phyloP scores from a whole-genome alignment of 2,113 vertebrate species.

The Manacus vitellinus region DNA sequence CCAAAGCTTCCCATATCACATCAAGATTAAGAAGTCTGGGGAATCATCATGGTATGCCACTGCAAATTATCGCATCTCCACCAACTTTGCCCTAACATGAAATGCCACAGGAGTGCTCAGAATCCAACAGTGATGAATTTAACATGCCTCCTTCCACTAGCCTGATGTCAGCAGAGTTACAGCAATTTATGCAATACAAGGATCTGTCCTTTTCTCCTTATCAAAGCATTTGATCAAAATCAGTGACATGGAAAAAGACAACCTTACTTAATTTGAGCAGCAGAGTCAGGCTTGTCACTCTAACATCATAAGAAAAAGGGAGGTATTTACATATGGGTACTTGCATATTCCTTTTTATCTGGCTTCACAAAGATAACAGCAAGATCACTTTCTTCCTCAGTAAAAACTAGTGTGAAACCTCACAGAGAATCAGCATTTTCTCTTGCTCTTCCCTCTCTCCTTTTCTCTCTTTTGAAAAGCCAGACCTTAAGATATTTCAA shows the following conservation, averaged over 20 bases:
- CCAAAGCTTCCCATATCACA: neutral
- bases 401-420: neutral
- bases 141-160: slow-evolving; percentile 12
- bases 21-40: neutral
- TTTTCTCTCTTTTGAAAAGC: neutral
- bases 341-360: slow-evolving; percentile 53
- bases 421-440: neutral
- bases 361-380: slow-evolving; percentile 21
- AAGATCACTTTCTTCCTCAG: neutral
- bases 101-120: neutral
- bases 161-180: slow-evolving; percentile 39
- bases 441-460: neutral
- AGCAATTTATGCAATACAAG: slow-evolving; percentile 40
- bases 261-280: slow-evolving; percentile 37
- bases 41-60: neutral
- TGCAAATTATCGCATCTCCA: neutral
- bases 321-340: slow-evolving; percentile 27
- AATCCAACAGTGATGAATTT: slow-evolving; percentile 36
- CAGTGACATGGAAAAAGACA: slow-evolving; percentile 48
- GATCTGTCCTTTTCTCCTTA: slow-evolving; percentile 52
- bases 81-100: neutral
- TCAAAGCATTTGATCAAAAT: slow-evolving; percentile 53
- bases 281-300: slow-evolving; percentile 14
- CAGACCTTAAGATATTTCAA: neutral
- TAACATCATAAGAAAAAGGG: slow-evolving; percentile 37